These are phyloP conservation scores for Manis pentadactyla DNA, from an alignment of 2,797 vertebrate genomes.

Conservation along the genomic window DNA sequence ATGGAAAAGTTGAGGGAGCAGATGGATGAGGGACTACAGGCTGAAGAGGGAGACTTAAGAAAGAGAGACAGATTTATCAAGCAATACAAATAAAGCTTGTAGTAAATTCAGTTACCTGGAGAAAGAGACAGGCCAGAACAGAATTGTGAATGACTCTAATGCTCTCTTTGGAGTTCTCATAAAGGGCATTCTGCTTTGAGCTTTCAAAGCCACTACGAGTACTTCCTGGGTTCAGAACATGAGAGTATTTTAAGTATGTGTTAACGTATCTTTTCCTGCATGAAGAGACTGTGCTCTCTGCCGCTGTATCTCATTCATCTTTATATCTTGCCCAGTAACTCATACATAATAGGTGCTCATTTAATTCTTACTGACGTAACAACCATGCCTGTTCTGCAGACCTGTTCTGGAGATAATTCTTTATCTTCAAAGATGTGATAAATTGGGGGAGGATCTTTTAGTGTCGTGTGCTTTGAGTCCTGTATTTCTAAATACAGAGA, in stretches of 20 bases:
- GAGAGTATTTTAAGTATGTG: background rate
- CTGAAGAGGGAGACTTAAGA: background rate
- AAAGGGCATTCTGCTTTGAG: background rate
- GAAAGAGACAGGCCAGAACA: background rate
- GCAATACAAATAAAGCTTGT: background rate
- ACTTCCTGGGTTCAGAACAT: background rate
- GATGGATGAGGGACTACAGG: no score
- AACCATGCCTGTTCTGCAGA: background rate
- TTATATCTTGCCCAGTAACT: background rate
- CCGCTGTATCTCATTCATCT: background rate
- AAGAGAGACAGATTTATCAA: background rate
- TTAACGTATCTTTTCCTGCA: background rate
- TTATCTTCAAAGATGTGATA: background rate
- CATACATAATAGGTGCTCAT: background rate
- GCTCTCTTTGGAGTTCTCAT: background rate
- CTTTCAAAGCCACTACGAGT: background rate
- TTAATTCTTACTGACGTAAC: background rate
- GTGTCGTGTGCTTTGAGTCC: fast-evolving
- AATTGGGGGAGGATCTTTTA: background rate
- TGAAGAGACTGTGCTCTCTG: background rate
- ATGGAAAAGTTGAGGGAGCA: background rate
- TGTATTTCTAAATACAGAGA: background rate
- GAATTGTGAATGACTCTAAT: background rate
- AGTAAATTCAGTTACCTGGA: background rate
- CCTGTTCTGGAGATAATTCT: background rate